These are phyloP conservation scores for Lepidostoma basale DNA, from an alignment of 1,140 invertebrate species.

Conservation along the genomic window DNA sequence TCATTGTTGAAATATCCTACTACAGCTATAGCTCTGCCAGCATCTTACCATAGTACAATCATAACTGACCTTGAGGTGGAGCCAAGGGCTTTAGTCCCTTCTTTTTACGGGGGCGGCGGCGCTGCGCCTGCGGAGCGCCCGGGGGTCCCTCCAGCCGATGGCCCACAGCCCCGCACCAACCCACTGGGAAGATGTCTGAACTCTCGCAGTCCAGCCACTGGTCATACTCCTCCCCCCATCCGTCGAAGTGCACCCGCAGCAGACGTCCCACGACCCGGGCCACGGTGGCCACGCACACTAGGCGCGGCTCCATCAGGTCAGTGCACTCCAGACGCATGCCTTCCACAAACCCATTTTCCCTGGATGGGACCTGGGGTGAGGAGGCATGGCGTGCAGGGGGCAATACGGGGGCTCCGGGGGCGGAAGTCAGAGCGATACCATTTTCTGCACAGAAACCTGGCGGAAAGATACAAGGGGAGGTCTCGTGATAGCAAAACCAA, in stretches of 20 bases:
- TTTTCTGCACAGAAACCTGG: conserved; percentile 91
- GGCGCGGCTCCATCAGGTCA: conserved; percentile 94
- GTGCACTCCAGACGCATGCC: conserved; percentile 96
- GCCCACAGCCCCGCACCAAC: conserved; percentile 93
- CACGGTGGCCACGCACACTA: conserved; percentile 93
- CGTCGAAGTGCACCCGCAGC: conserved; percentile 92
- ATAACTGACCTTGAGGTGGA: too few relatives aligned
- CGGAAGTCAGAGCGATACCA: conserved; percentile 77
- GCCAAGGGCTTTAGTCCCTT: too few relatives aligned
- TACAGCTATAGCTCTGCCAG: too few relatives aligned
- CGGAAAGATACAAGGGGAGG: conserved; percentile 93
- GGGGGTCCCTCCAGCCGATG: conserved; percentile 91
- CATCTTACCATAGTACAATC: too few relatives aligned
- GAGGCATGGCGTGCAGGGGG: conserved; percentile 53
- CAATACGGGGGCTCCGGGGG: too few relatives aligned
- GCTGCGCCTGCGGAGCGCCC: conserved; percentile 49
- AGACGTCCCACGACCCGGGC: conserved; percentile 86
- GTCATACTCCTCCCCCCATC: conserved; percentile 96
- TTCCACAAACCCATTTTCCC: conserved; percentile 84
- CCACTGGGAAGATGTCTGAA: conserved; percentile 95
- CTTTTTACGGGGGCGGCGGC: conserved; percentile 49
- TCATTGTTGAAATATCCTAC: too few relatives aligned
- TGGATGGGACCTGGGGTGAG: too few relatives aligned
- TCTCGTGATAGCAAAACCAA: conserved; percentile 96
- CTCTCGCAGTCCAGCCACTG: conserved; percentile 97